Conservation (phyloP, 2,113 vertebrate genomes). For the Anser brachyrhynchus region DNA sequence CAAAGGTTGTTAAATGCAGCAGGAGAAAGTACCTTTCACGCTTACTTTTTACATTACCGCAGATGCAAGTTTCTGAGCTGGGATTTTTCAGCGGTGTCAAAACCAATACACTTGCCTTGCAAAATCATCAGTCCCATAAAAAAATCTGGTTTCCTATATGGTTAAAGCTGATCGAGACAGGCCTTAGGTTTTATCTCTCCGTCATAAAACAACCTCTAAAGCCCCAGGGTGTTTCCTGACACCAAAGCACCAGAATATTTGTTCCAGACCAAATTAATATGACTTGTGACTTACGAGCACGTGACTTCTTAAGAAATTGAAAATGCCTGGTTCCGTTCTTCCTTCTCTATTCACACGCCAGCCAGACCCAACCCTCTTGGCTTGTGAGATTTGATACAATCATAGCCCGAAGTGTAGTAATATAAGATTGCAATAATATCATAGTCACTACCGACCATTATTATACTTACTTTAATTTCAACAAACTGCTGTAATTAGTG, state of each 20-base stretch:
- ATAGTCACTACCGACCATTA: neutral
- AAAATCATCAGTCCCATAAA: neutral
- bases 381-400: slow-evolving; percentile 15
- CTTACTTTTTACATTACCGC: neutral
- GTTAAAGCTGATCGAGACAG: neutral
- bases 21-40: neutral
- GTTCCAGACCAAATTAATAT: neutral
- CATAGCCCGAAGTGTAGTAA: neutral
- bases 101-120: neutral
- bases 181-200: neutral
- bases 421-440: neutral
- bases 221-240: neutral
- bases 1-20: neutral
- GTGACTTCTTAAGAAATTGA: neutral
- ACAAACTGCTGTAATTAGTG: slow-evolving; percentile 44
- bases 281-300: neutral
- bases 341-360: neutral
- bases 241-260: neutral
- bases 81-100: neutral
- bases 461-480: slow-evolving; percentile 11
- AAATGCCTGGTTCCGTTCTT: neutral
- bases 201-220: neutral
- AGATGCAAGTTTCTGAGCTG: neutral
- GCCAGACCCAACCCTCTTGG: neutral
- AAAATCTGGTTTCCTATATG: neutral